A percentile compares a stretch with the other conserved stretches of the same genome.
phyloP scores from a whole-genome alignment of 2,888 invertebrate genomes.

The Cataglyphis rosenhaueri region DNA sequence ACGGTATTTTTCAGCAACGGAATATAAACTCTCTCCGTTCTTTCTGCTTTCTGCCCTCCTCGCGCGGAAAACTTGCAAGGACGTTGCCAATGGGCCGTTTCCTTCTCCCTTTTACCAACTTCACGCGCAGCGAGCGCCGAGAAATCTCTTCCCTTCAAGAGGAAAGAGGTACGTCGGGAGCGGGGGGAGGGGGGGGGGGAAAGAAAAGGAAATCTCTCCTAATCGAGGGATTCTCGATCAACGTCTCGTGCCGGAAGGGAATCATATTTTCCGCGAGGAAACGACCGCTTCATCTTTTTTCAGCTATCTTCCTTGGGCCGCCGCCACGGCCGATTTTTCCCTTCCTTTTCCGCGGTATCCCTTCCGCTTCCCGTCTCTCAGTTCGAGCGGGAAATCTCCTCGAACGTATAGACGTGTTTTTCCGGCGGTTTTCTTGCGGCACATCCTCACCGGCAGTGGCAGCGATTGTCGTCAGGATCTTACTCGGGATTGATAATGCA shows the following conservation, averaged over 20 bases:
- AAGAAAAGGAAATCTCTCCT: slow-evolving; percentile 61
- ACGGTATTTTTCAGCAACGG: slow-evolving; percentile 67
- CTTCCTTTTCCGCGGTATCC: slow-evolving; percentile 59
- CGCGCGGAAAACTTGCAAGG: slow-evolving; percentile 49
- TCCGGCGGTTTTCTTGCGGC: slow-evolving; percentile 64
- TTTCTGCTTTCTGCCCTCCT: slow-evolving; percentile 16
- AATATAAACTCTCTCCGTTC: slow-evolving; percentile 61
- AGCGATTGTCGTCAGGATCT: slow-evolving; percentile 60
- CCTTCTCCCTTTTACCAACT: slow-evolving; percentile 50
- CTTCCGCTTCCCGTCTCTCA: slow-evolving; percentile 58
- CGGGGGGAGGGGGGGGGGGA: slow-evolving; percentile 5
- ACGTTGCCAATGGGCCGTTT: slow-evolving; percentile 69
- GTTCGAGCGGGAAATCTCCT: slow-evolving; percentile 49
- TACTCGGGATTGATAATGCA: slow-evolving; percentile 67
- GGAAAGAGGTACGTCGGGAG: slow-evolving; percentile 36
- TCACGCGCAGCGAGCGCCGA: slow-evolving; percentile 42
- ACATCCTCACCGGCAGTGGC: slow-evolving; percentile 43
- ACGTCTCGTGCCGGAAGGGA: slow-evolving; percentile 77
- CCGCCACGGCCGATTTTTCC: slow-evolving; percentile 40
- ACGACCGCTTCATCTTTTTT: slow-evolving; percentile 61
- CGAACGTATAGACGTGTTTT: slow-evolving; percentile 59
- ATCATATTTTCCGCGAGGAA: slow-evolving; percentile 77
- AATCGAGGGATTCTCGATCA: slow-evolving; percentile 80
- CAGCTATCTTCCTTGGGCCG: slow-evolving; percentile 17
- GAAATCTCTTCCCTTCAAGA: slow-evolving; percentile 61